Evolutionary conservation across 2,888 invertebrate species (phyloP).

Genomic region (Hylaea fasciaria): DNA sequence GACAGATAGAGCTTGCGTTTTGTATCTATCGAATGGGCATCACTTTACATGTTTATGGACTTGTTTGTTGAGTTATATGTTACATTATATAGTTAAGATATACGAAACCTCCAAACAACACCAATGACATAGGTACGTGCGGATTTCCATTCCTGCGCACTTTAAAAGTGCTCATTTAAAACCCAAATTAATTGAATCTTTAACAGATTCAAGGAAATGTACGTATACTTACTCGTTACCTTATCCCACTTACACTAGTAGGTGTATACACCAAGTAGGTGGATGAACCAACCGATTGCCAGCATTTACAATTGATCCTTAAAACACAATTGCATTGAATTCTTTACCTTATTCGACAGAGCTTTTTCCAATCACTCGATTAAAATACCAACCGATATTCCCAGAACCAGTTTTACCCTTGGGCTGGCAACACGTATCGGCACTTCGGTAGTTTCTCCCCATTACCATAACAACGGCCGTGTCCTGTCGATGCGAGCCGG

Average conservation of each 20-base stretch:
- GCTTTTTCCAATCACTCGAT: slow-evolving; percentile 30
- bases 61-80: not conserved
- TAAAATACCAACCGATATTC: slow-evolving; percentile 26
- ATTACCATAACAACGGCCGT: slow-evolving; percentile 58
- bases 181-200: too few relatives aligned
- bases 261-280: too few relatives aligned
- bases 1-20: slow-evolving; percentile 27
- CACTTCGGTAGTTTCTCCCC: slow-evolving; percentile 48
- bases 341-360: slow-evolving; percentile 8
- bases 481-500: slow-evolving; percentile 29
- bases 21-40: slow-evolving; percentile 16
- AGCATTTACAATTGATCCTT: too few relatives aligned
- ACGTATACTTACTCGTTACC: too few relatives aligned
- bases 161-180: too few relatives aligned
- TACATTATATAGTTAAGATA: not conserved
- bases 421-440: slow-evolving; percentile 9
- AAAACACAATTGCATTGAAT: not conserved
- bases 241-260: too few relatives aligned
- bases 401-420: slow-evolving; percentile 28
- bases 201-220: too few relatives aligned
- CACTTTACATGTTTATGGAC: not conserved
- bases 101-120: too few relatives aligned
- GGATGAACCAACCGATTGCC: too few relatives aligned
- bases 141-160: too few relatives aligned
- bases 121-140: too few relatives aligned